phyloP scores from a whole-genome alignment of 2,888 invertebrate genomes.

The Hesperia comma region DNA sequence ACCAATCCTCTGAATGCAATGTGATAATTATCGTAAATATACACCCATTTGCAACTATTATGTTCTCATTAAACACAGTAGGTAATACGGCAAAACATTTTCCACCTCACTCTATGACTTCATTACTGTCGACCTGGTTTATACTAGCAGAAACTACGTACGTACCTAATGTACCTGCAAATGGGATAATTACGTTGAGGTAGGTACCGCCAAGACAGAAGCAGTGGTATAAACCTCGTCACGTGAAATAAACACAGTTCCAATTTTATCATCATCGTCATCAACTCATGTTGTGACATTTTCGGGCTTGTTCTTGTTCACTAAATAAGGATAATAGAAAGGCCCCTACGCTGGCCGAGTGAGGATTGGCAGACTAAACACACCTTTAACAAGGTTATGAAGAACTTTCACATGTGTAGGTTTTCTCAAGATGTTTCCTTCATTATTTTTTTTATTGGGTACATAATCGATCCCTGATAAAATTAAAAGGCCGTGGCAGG shows the following conservation, averaged over 20 bases:
- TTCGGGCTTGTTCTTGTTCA: too few species aligned
- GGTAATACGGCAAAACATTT: conserved; percentile 16
- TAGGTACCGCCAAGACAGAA: not conserved
- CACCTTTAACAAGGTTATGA: too few species aligned
- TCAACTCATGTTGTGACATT: too few species aligned
- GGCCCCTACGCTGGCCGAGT: too few species aligned
- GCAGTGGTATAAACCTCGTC: conserved; percentile 1
- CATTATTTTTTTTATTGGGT: too few species aligned
- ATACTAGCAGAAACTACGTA: conserved; percentile 7
- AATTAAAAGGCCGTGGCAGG: too few species aligned
- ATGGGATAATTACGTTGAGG: conserved; percentile 16
- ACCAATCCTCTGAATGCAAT: not conserved
- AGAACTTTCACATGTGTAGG: too few species aligned
- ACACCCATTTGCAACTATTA: conserved; percentile 14
- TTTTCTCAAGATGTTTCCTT: too few species aligned
- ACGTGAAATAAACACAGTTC: not conserved
- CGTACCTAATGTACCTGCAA: conserved; percentile 14
- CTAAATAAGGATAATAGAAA: too few species aligned
- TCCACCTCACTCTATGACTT: conserved; percentile 15
- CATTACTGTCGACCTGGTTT: conserved; percentile 24
- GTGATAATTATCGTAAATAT: not conserved
- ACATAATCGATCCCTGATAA: too few species aligned
- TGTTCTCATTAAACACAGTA: conserved; percentile 12
- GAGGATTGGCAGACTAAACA: too few species aligned
- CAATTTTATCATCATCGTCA: too few species aligned